Conservation (phyloP, 30 jellyfish, hydroid and myxozoan species). For the Phacellophora camtschatica region DNA sequence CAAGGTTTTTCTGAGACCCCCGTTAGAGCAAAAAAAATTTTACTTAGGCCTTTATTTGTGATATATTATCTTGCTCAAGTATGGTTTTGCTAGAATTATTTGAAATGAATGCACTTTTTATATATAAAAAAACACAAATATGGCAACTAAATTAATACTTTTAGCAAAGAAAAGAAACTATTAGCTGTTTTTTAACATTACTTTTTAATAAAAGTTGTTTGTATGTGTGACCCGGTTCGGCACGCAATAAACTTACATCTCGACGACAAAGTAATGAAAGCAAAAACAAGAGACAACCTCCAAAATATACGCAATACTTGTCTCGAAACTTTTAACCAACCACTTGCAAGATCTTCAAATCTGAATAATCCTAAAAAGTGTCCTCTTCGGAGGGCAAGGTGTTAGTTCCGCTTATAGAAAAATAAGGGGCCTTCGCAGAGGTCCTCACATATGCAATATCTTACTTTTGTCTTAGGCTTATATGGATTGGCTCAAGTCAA, state of each 20-base stretch:
- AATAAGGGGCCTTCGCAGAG: background rate
- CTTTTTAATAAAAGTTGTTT: no score
- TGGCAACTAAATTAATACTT: no score
- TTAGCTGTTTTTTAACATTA: no score
- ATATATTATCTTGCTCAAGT: no score
- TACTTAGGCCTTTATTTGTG: no score
- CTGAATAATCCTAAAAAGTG: background rate
- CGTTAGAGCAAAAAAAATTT: no score
- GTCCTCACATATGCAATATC: background rate
- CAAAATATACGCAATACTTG: background rate
- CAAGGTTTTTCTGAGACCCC: no score
- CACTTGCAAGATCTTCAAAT: background rate
- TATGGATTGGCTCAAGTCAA: conserved; percentile 72
- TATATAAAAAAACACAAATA: no score
- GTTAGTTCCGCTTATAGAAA: no score
- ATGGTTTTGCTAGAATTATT: no score
- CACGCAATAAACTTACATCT: background rate
- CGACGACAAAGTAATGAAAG: background rate
- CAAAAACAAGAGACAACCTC: background rate
- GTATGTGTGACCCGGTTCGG: background rate
- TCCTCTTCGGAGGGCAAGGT: background rate
- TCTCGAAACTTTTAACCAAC: background rate
- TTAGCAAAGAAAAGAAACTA: no score
- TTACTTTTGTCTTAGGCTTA: conserved; percentile 73
- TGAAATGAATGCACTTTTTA: no score